Base-by-base conservation (phyloP, 2,113 vertebrate genomes). In the Toxostoma redivivum region DNA sequence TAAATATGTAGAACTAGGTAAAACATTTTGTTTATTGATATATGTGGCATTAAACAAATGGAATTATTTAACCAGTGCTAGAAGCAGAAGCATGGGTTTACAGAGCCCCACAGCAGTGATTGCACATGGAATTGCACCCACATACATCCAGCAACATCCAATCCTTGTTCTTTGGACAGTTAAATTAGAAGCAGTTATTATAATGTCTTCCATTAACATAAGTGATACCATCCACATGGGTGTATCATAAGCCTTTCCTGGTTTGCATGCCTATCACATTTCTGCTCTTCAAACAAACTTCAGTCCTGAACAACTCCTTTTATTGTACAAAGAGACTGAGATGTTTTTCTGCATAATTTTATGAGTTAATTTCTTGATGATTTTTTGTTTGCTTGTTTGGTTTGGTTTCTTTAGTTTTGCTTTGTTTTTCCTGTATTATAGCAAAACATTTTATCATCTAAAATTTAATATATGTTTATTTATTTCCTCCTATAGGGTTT, bases 21-120 rank as follows among this genome's bases (percentile, higher is more conserved):
- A 92, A 85, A 19, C 4, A 14, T 73, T 84, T 74, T 61, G 7
- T 61, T 87, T 12, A 24, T 33, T 81, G 9, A 47, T 23, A 23
- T 56, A 42, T 51, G 13, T 47, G 51, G 12, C 0, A 5, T 74
- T 60, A 73, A 87, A 70, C 6, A 8, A n/a, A 35, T 42, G 10
- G 38, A 81, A 66, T 62, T 48, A 53, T 61, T 92, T 70, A 15
- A 30, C 77, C 37, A 45, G 18, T 54, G 28, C 45, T 45, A 45
- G 53, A 76, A 81, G 22, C 0, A 2, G 40, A 64, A 81, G 9
- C 0, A 0, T 62, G 18, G 25, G 12, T 8, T 86, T 81, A 57
- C 9, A 53, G 71, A 72, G 5, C 20, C 30, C 35, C 38, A 4
- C 6, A 61, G 15, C 3, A 2, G n/a, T 69, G 40, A 65, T 28